phyloP scores from a whole-genome alignment of 37 sponge, comb jelly and placozoan genomes.

The Mnemiopsis leidyi region DNA sequence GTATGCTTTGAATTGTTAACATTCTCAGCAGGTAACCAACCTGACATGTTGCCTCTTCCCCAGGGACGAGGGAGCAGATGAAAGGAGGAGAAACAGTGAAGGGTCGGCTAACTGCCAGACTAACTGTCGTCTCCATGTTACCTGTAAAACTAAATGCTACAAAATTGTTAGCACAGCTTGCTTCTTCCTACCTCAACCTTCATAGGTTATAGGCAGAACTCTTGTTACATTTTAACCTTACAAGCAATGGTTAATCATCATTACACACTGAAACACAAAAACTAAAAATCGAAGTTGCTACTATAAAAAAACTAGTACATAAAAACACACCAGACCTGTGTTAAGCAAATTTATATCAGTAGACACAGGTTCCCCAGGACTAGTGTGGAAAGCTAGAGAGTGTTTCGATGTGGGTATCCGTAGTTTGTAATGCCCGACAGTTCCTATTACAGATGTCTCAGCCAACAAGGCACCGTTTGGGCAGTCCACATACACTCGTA shows the following conservation, averaged over 20 bases:
- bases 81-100: conserved; percentile 9
- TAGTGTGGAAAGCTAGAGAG: conserved; percentile 3
- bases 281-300: too few species aligned
- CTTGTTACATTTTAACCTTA: too few species aligned
- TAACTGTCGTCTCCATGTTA: conserved; percentile 34
- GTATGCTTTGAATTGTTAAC: too few species aligned
- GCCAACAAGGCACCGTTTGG: conserved; percentile 33
- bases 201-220: too few species aligned
- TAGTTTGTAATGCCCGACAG: conserved; percentile 36
- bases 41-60: conserved; percentile 40
- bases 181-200: too few species aligned
- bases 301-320: too few species aligned
- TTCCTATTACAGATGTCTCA: background rate
- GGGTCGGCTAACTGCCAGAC: conserved; percentile 16
- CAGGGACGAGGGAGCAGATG: conserved; percentile 37
- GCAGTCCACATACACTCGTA: conserved; percentile 28
- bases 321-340: too few species aligned
- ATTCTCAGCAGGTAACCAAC: background rate
- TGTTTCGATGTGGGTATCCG: conserved; percentile 21
- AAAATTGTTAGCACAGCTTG: too few species aligned
- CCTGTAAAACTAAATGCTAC: background rate
- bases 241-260: too few species aligned
- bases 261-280: too few species aligned
- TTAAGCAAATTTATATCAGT: conserved; percentile 7
- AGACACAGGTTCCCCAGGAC: conserved; percentile 1